Base-by-base conservation (phyloP, 2,113 vertebrate genomes). In the Saccopteryx leptura region DNA sequence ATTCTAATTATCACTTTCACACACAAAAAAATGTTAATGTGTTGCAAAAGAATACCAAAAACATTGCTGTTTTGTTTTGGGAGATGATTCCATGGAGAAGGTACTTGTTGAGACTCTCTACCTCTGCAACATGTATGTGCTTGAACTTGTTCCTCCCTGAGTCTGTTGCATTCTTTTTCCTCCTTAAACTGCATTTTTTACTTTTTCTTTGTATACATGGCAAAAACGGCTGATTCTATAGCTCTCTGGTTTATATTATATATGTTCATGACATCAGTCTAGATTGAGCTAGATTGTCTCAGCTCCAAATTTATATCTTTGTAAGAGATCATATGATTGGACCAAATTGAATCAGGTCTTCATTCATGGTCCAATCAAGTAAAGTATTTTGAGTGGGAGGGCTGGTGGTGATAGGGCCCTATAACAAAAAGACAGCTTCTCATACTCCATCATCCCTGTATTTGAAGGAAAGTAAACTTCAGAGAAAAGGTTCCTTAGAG, bases 381-480 rank as follows among this genome's bases (percentile, higher is more conserved):
- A 48, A 92, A 74, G 18, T 63, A 48, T 52, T 68, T 23, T 26
- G 18, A 12, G 17, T 85, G 48, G 23, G 33, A 60, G 23, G 33
- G 39, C 56, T 74, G 1, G 18, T 65, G 14, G 18, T 48, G 26
- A 15, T 24, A 71, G n/a, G 31, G 24, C 24, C 19, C 39, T 87
- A 18, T 72, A 72, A 88, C 52, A 85, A 56, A 94, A 94, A 61
- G 10, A 61, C 21, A 93, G 17, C n/a, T 72, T 8, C 17, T 68
- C 90, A 15, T n/a, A 89, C 15, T 26, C 15, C 31, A 96, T 15
- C 31, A 96, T 74, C 6, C 17, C 33, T 83, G 10, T 83, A 5
- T 63, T 74, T 82, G 19, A 96, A 5, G 15, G 28, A 91, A 86
- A 21, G 9, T 75, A 82, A 95, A 54, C 7, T 78, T 92, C 52